phyloP scores from a whole-genome alignment of 2,113 vertebrate genomes.

The Osmerus eperlanus region DNA sequence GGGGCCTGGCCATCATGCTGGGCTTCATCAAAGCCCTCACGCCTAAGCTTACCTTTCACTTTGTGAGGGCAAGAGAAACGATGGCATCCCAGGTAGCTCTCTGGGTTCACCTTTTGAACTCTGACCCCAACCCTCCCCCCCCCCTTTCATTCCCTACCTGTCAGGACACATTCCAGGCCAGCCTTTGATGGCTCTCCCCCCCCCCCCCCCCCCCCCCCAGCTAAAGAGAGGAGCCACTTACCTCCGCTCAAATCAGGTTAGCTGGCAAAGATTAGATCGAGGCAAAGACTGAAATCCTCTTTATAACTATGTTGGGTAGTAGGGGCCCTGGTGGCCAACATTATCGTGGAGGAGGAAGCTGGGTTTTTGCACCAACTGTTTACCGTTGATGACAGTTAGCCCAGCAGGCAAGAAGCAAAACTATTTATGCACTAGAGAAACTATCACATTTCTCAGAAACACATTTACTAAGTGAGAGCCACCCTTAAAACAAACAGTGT shows the following conservation, averaged over 20 bases:
- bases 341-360: too few relatives aligned
- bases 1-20: not conserved
- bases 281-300: slow-evolving; percentile 59
- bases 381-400: slow-evolving; percentile 15
- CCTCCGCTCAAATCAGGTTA: slow-evolving; percentile 66
- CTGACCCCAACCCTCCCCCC: slow-evolving; percentile 41
- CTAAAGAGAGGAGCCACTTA: slow-evolving; percentile 60
- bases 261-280: slow-evolving; percentile 63
- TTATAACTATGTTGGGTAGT: slow-evolving; percentile 48
- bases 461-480: too few relatives aligned
- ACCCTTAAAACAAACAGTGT: too few relatives aligned
- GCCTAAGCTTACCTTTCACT: slow-evolving; percentile 29
- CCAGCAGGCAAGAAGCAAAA: too few relatives aligned
- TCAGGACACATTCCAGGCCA: slow-evolving; percentile 61
- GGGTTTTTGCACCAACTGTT: slow-evolving; percentile 25
- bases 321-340: slow-evolving; percentile 35
- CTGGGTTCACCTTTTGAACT: not conserved
- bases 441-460: too few relatives aligned
- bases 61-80: slow-evolving; percentile 46
- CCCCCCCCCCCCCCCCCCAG: slow-evolving; percentile 17
- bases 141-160: slow-evolving; percentile 56
- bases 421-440: too few relatives aligned
- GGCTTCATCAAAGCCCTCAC: slow-evolving; percentile 26
- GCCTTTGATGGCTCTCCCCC: slow-evolving; percentile 41
- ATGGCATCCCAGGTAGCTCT: slow-evolving; percentile 19